Percentiles rank a stretch among this genome's conserved stretches.
phyloP scores from a whole-genome alignment of 2,113 vertebrate genomes.

The Myotis yumanensis region DNA sequence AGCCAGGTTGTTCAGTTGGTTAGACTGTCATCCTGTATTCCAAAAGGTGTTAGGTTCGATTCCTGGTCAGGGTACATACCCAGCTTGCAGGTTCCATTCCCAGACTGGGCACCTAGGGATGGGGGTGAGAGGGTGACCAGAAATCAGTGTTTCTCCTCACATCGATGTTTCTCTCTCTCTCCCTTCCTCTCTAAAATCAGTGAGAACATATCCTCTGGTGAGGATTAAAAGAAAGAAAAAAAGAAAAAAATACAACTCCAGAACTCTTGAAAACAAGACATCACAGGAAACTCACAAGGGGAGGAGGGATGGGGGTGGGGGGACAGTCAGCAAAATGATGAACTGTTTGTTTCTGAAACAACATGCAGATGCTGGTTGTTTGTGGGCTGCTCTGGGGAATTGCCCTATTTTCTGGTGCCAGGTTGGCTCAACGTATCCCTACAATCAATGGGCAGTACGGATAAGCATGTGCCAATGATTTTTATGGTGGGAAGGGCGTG shows the following conservation, averaged over 20 bases:
- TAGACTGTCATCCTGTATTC: not conserved
- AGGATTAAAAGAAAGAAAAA: not conserved
- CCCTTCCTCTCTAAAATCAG: not conserved
- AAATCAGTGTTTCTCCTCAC: no score
- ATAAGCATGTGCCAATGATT: not conserved
- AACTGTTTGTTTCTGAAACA: not conserved
- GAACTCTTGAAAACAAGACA: not conserved
- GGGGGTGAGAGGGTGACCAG: no score
- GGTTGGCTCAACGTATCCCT: not conserved
- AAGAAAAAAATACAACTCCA: not conserved
- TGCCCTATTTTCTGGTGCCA: not conserved
- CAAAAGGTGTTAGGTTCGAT: not conserved
- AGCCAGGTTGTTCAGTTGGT: not conserved
- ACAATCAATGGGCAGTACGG: not conserved
- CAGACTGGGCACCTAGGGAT: no score
- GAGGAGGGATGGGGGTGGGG: no score
- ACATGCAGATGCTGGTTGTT: not conserved
- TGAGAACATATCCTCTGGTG: not conserved
- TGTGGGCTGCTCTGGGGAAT: not conserved
- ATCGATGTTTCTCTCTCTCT: not conserved
- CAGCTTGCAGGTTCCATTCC: not conserved
- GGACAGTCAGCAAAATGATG: not conserved
- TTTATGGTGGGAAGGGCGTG: fast-evolving
- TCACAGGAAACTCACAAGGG: not conserved
- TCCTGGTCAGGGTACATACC: not conserved